Percentiles rank a stretch among this genome's conserved stretches.
These are phyloP conservation scores for Ochropleura leucogaster DNA, from an alignment of 2,888 invertebrate genomes.

Conservation along the genomic window DNA sequence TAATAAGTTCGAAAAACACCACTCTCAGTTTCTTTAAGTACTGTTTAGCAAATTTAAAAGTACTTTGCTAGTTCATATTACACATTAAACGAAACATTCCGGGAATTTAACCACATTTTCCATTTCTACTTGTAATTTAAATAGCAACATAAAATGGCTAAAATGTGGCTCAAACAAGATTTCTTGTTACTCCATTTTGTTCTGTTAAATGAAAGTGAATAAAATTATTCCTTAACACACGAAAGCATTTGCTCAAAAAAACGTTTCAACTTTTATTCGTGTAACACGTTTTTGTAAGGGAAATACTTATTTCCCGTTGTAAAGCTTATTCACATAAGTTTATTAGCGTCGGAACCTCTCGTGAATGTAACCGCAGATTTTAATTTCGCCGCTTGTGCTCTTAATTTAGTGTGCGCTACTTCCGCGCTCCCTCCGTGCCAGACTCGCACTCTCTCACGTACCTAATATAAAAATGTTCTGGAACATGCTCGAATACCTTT, in stretches of 20 bases:
- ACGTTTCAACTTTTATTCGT: constrained; percentile 43
- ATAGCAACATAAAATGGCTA: constrained; percentile 19
- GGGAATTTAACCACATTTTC: constrained; percentile 7
- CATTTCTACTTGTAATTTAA: constrained; percentile 26
- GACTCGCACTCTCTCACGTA: constrained; percentile 49
- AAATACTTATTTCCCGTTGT: constrained; percentile 65
- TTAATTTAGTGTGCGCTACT: constrained; percentile 78
- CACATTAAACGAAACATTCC: constrained; percentile 10
- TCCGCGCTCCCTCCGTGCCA: constrained; percentile 60
- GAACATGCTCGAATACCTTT: constrained; percentile 35
- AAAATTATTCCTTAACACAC: constrained; percentile 28
- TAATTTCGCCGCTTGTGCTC: constrained; percentile 80
- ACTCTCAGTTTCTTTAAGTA: background rate
- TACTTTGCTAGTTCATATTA: constrained; percentile 23
- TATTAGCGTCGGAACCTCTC: constrained; percentile 76
- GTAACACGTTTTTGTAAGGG: constrained; percentile 42
- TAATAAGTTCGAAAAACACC: background rate
- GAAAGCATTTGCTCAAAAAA: constrained; percentile 41
- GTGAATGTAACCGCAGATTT: constrained; percentile 81
- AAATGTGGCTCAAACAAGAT: constrained; percentile 22
- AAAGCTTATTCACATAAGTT: constrained; percentile 76
- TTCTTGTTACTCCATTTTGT: constrained; percentile 35
- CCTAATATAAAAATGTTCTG: constrained; percentile 53
- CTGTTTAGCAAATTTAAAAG: constrained; percentile 1
- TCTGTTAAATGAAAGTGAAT: constrained; percentile 29